Evolutionary conservation across 2,797 vertebrate genomes (phyloP).

Genomic region (Falco biarmicus): DNA sequence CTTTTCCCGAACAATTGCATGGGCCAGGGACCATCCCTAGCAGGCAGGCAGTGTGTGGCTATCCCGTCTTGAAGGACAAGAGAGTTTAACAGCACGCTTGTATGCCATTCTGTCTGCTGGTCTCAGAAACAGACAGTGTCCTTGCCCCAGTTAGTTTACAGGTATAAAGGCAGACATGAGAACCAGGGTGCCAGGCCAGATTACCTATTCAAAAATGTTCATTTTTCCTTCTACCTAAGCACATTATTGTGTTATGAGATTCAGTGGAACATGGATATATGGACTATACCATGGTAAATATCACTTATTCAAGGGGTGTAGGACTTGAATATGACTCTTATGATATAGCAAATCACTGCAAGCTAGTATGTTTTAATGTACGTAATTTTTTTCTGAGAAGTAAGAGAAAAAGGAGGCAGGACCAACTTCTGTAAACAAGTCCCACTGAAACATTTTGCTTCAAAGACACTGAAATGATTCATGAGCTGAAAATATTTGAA

Average conservation of each 20-base stretch:
- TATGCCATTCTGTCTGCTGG: neutral
- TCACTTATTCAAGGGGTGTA: rapidly evolving
- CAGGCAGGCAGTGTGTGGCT: neutral
- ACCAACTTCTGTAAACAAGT: neutral
- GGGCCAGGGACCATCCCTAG: neutral
- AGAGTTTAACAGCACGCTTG: neutral
- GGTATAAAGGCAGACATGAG: neutral
- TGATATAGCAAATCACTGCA: neutral
- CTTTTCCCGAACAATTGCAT: neutral
- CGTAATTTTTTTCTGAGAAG: neutral
- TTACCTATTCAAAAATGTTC: neutral
- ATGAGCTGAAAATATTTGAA: neutral
- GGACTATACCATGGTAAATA: neutral
- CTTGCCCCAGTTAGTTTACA: neutral
- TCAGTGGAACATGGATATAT: neutral
- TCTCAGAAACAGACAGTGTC: neutral
- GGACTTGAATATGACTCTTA: neutral
- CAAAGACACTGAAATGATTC: neutral
- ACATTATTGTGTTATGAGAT: neutral
- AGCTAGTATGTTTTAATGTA: neutral
- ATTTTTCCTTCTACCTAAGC: neutral
- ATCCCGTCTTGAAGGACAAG: neutral
- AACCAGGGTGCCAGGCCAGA: neutral
- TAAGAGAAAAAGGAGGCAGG: neutral
- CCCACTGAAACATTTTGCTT: neutral